Evolutionary conservation across 2,797 vertebrate genomes (phyloP).

Genomic region (Morus bassanus): DNA sequence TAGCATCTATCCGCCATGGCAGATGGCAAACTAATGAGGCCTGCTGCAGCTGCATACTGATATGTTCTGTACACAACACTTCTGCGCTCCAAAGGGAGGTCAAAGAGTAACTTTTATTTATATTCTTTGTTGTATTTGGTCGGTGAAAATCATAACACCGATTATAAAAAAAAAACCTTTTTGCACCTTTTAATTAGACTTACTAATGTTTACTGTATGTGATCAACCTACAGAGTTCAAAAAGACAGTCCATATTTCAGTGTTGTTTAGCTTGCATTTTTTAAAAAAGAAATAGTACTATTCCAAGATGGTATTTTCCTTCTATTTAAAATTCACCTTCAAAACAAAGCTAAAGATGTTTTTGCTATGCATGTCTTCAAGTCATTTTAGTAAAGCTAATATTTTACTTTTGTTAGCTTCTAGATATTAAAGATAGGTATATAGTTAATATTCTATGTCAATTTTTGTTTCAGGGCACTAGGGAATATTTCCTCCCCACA

Average conservation of each 20-base stretch:
- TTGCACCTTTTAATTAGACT: constrained; percentile 52
- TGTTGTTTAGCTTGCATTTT: neutral
- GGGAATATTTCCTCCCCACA: neutral
- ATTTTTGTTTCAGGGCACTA: neutral
- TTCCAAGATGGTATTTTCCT: neutral
- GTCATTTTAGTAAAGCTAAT: neutral
- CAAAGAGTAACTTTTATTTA: constrained; percentile 84
- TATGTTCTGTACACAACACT: constrained; percentile 71
- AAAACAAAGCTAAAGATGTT: neutral
- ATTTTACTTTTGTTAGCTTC: neutral
- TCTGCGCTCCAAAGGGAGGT: constrained; percentile 69
- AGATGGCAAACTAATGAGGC: constrained; percentile 89
- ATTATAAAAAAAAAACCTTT: constrained; percentile 53
- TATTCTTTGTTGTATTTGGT: constrained; percentile 55
- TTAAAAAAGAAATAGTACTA: neutral
- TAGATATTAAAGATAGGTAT: neutral
- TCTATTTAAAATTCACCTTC: neutral
- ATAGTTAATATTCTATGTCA: neutral
- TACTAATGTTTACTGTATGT: constrained; percentile 10
- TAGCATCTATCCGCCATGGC: constrained; percentile 79
- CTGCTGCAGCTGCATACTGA: constrained; percentile 78
- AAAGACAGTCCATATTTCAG: neutral
- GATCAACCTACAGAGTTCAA: neutral
- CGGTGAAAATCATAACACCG: constrained; percentile 21
- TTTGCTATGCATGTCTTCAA: neutral